Evolutionary conservation across 1,140 invertebrate genomes (phyloP), one percentile per base, ranked within the genome.

Genomic region (Mactra quadrangularis): DNA sequence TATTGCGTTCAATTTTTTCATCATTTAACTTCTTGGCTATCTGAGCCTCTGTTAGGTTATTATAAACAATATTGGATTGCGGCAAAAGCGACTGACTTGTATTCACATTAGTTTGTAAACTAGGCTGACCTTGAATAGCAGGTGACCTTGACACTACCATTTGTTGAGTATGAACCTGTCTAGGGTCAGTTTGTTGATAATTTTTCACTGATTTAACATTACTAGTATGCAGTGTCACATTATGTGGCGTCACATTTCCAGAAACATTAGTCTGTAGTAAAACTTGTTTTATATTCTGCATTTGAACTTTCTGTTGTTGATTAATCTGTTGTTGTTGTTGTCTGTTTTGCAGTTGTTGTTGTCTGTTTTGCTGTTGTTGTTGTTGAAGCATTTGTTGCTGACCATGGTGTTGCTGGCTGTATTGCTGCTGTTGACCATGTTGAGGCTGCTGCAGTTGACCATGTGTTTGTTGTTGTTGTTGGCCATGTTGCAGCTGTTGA

Each of bases 1-100:
- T 57, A 72, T 72, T 72, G 35, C 55, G 50, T n/a, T 72, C 70
- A 22, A 72, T 72, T 15, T 41, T 15, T 41, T 41, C 38, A 6
- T 41, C 38, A 7, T 41, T 41, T 15, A 41, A 7, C 22, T 41
- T 41, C 19, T 7, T 6, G 6, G 19, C 19, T n/a, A 55, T 22
- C 19, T 6, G 6, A n/a, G 19, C 7, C n/a, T 27, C 53, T 7
- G 19, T 4, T 22, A 55, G 6, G 27, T 7, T 27, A 52, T 38
- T 25, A 3, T 41, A 29, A 25, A 19, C 50, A 1, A 45, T 38
- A 11, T 27, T 45, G 50, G 38, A 25, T 47, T 72, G 70, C 4
- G 31, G 1, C 19, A 11, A 41, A 6, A 15, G 38, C 31, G 9
- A 4, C n/a, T 55, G 70, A 9, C 50, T 47, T 1, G 52, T 25